Evolutionary conservation across 2,113 vertebrate genomes (phyloP), one percentile per base, ranked within the genome.

Genomic region (Propithecus coquereli): DNA sequence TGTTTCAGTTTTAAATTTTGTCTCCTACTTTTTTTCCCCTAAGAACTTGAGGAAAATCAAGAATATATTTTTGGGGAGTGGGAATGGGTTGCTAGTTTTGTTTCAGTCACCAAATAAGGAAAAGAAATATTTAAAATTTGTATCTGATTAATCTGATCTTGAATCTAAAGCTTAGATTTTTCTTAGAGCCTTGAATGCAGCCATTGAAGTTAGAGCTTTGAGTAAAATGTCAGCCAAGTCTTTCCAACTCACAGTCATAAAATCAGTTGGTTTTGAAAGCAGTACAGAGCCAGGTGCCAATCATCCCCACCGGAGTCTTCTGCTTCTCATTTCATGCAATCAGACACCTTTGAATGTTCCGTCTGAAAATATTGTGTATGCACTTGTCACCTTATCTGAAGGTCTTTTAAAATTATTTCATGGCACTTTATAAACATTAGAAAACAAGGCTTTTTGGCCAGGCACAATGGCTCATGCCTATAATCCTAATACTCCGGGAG

Each of bases 401-500:
- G 91, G 27, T 45, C 91, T 94, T 96, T 71, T 59, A 45, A 79
- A 94, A 86, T 96, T 82, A 93, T 77, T 86, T 94, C 83, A 91
- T 54, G 90, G 71, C 0, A 45, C 71, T 92, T 96, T 93, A 88
- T 94, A 87, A 90, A 95, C 92, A 92, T 88, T 92, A 93, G 83
- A 95, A 96, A 86, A 34, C 85, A 81, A 88, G 54, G 12, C 34
- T 89, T 87, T 61, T 63, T 63, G 11, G 27, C 61, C 11, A 30
- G 27, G 61, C 25, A 63, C 61, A 30, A 27, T 27, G 59, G 61
- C 61, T 63, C 27, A 63, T 30, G 27, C 25, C 61, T 63, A 5
- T 63, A 30, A 63, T 63, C 27, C 61, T 27, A 63, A 30, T 25
- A 63, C 61, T 12, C 61, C 30, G 61, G 61, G 61, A 63, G 61